A percentile compares a stretch with the other conserved stretches of the same genome.
phyloP scores from a whole-genome alignment of 2,113 vertebrate genomes.

The Epinephelus cyanopodus region DNA sequence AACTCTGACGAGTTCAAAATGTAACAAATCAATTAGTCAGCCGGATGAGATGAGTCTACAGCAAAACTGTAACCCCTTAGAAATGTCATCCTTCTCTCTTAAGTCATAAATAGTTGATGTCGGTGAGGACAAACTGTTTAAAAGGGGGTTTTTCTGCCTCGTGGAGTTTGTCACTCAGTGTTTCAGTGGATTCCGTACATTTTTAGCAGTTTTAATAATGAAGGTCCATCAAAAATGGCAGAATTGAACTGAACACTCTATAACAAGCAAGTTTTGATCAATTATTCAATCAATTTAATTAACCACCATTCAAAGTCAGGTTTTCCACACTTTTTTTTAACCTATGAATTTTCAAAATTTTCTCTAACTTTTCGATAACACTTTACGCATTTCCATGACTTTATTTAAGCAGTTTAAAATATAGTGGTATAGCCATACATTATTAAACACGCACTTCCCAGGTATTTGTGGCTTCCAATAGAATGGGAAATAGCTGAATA shows the following conservation, averaged over 20 bases:
- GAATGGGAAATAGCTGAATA: too few relatives aligned
- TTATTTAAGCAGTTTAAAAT: too few relatives aligned
- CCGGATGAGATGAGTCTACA: neutral
- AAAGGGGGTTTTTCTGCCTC: conserved; percentile 2
- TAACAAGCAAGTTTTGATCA: neutral
- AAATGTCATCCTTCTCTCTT: conserved; percentile 15
- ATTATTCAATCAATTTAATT: neutral
- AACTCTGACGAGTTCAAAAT: neutral
- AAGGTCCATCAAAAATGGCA: neutral
- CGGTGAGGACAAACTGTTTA: conserved; percentile 23
- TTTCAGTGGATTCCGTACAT: neutral
- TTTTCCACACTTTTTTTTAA: too few relatives aligned
- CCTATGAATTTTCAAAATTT: too few relatives aligned
- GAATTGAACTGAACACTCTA: neutral
- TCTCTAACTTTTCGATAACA: too few relatives aligned
- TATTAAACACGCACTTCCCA: too few relatives aligned
- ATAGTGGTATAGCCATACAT: too few relatives aligned
- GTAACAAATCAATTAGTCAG: conserved; percentile 1
- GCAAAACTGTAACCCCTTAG: neutral
- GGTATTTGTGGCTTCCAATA: too few relatives aligned
- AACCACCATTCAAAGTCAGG: neutral
- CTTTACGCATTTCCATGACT: too few relatives aligned
- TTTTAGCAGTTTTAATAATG: neutral
- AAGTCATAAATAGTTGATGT: conserved; percentile 24
- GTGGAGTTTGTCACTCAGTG: conserved; percentile 4